Evolutionary conservation across 2,888 invertebrate genomes (phyloP), one percentile per base, ranked within the genome.

Genomic region (Anaspis maculata): DNA sequence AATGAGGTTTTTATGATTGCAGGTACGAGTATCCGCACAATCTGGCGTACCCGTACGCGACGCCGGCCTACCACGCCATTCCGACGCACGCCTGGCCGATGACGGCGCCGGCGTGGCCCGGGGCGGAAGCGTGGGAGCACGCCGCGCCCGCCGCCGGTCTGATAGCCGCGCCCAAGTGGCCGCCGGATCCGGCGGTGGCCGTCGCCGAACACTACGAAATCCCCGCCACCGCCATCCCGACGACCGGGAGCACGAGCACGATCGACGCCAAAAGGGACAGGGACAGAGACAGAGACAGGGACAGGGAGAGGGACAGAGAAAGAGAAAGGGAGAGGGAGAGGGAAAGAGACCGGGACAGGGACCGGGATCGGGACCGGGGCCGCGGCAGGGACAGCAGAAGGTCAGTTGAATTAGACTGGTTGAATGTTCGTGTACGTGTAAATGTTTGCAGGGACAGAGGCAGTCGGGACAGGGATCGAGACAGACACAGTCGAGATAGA

Each of bases 21-120:
- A 15, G 27, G 7, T 34, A 37, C 19, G 37, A 40, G 22, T 42
- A 35, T 27, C 10, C 35, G 3, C 41, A 34, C 21, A 42, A 32
- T 25, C 35, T 57, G 30, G 44, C 54, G 4, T 58, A 51, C 33
- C 46, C 57, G 3, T 59, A 54, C 35, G 52, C 55, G 3, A 45
- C 49, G n/a, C 49, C 49, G n/a, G 41, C 53, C 10, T 56, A 56
- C 32, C 54, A 52, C 27, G 32, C 44, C 6, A 44, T 45, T 28
- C 31, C 39, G 10, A 34, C 47, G 11, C 30, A 51, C 1, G 46
- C 52, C 6, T 52, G 50, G 51, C 45, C 46, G 26, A 39, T 44
- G 33, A 32, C 32, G 25, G 34, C 39, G 24, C 48, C 37, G 6
- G 31, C 29, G 25, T 50, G 50, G 51, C 43, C 50, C n/a, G n/a